phyloP scores from a whole-genome alignment of 1,140 invertebrate species.

The Temnothorax nylanderi region DNA sequence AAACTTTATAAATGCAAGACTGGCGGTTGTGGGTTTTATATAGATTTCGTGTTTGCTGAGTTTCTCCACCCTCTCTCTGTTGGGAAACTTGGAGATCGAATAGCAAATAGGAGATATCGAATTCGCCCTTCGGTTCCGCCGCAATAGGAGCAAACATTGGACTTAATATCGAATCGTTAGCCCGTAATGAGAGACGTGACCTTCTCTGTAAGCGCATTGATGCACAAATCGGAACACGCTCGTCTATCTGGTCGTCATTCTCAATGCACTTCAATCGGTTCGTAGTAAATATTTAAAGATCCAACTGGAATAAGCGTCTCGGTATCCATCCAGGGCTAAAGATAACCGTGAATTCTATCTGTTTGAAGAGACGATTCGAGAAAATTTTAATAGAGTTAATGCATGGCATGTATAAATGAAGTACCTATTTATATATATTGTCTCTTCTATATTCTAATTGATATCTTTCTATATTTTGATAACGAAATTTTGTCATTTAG shows the following conservation, averaged over 20 bases:
- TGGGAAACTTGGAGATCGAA: conserved; percentile 63
- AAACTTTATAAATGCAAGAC: background rate
- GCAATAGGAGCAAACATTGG: conserved; percentile 63
- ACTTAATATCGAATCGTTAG: conserved; percentile 68
- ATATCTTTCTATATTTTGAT: background rate
- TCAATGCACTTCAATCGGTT: background rate
- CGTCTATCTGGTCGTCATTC: background rate
- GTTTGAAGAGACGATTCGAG: background rate
- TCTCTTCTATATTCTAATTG: background rate
- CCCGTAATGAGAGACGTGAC: conserved; percentile 58
- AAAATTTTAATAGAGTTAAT: background rate
- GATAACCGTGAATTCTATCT: conserved; percentile 42
- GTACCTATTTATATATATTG: background rate
- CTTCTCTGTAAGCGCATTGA: conserved; percentile 32
- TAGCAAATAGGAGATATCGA: conserved; percentile 61
- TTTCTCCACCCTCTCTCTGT: conserved; percentile 5
- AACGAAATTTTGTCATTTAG: background rate
- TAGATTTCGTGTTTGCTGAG: conserved; percentile 27
- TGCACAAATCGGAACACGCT: conserved; percentile 22
- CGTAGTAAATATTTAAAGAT: conserved; percentile 46
- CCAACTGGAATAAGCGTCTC: background rate
- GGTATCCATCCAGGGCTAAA: conserved; percentile 17
- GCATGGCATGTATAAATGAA: background rate
- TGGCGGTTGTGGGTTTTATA: conserved; percentile 19
- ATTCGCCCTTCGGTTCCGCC: conserved; percentile 32